Percentiles rank a stretch among this genome's conserved stretches.
phyloP scores from a whole-genome alignment of 2,797 vertebrate species.

The Thaleichthys pacificus region DNA sequence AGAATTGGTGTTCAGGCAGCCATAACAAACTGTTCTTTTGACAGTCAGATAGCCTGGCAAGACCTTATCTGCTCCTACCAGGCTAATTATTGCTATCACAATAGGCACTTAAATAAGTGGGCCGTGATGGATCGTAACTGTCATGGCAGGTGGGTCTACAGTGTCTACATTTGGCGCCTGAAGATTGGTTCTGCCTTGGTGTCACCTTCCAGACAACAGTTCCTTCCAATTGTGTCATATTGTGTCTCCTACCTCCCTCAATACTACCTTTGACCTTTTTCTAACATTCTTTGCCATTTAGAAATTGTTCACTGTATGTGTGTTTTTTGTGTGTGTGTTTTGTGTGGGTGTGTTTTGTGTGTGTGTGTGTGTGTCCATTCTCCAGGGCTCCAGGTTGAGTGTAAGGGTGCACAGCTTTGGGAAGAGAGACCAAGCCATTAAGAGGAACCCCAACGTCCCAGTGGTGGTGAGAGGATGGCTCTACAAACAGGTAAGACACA shows the following conservation, averaged over 20 bases:
- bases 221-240: neutral
- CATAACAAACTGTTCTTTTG: neutral
- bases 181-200: too few relatives aligned
- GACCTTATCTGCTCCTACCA: neutral
- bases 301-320: neutral
- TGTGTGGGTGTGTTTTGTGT: constrained; percentile 11
- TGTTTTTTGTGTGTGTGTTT: constrained; percentile 13
- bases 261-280: neutral
- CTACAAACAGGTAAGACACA: constrained; percentile 86
- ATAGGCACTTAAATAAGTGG: neutral
- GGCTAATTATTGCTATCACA: neutral
- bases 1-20: neutral
- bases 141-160: neutral
- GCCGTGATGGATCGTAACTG: neutral
- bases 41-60: neutral
- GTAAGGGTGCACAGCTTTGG: constrained; percentile 90
- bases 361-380: constrained; percentile 19
- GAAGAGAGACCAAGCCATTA: constrained; percentile 91
- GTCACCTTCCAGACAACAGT: neutral
- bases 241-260: neutral
- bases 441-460: constrained; percentile 88
- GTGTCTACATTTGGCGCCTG: too few relatives aligned
- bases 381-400: constrained; percentile 78
- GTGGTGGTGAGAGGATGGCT: constrained; percentile 95
- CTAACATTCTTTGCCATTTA: too few relatives aligned